Evolutionary conservation across 2,113 vertebrate genomes (phyloP).

Genomic region (Macroglossus sobrinus): DNA sequence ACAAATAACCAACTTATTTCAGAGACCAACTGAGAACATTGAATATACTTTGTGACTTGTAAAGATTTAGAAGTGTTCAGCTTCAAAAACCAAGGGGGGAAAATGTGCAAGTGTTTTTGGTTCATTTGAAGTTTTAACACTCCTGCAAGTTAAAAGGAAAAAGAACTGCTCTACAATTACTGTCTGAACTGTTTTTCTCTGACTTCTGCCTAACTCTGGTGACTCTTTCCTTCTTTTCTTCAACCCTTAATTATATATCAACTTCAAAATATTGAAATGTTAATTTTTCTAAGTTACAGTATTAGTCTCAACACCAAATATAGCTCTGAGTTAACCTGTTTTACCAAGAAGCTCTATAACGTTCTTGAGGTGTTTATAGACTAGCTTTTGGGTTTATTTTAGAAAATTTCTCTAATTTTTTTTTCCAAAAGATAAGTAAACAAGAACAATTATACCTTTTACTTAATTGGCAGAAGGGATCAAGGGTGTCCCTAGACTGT

Average conservation of each 20-base stretch:
- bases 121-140: background rate
- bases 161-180: background rate
- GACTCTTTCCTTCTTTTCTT: background rate
- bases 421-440: constrained; percentile 65
- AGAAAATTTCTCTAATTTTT: constrained; percentile 33
- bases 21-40: background rate
- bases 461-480: constrained; percentile 20
- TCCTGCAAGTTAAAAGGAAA: background rate
- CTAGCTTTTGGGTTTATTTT: constrained; percentile 5
- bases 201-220: background rate
- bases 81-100: background rate
- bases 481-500: constrained; percentile 22
- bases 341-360: background rate
- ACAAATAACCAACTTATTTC: background rate
- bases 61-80: background rate
- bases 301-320: constrained; percentile 35
- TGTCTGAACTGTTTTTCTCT: constrained; percentile 33
- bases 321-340: constrained; percentile 26
- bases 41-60: background rate
- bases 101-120: background rate
- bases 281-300: background rate
- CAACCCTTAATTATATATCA: constrained; percentile 34
- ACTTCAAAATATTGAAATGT: constrained; percentile 17
- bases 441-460: constrained; percentile 71
- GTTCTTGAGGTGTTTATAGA: constrained; percentile 29